A percentile compares a stretch with the other conserved stretches of the same genome.
Conservation (phyloP, 2,888 invertebrate genomes). For the Sinodicranocentrus sp. region DNA sequence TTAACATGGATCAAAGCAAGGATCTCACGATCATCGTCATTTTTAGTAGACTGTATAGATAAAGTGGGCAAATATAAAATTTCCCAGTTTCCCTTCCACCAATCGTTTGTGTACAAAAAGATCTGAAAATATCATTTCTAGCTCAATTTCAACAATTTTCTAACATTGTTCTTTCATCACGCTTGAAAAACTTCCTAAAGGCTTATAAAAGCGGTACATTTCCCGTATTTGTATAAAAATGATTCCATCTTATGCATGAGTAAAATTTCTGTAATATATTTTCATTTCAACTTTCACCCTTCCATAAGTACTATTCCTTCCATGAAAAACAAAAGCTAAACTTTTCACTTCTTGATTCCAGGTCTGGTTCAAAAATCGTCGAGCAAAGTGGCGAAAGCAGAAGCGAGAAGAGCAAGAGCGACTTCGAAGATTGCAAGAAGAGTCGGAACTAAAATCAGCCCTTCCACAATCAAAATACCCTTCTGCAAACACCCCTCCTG, state of each 20-base stretch:
- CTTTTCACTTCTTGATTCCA: conserved; percentile 79
- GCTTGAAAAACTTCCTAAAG: conserved; percentile 22
- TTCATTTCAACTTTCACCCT: too few relatives aligned
- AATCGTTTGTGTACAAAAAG: not conserved
- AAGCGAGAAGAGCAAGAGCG: conserved; percentile 85
- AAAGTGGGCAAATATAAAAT: too few relatives aligned
- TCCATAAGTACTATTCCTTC: too few relatives aligned
- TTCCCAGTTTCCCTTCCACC: too few relatives aligned
- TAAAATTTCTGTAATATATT: too few relatives aligned
- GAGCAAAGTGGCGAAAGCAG: conserved; percentile 98
- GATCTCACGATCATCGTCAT: conserved; percentile 57
- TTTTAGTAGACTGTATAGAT: not conserved
- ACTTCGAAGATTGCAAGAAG: conserved; percentile 90
- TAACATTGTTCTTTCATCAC: not conserved
- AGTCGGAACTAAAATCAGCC: conserved; percentile 78
- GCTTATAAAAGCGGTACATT: conserved; percentile 15
- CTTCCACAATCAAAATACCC: conserved; percentile 58
- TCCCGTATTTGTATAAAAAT: too few relatives aligned
- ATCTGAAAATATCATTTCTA: not conserved
- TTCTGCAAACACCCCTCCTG: conserved; percentile 55
- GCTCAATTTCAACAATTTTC: not conserved
- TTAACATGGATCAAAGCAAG: conserved; percentile 45
- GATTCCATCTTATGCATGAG: not conserved
- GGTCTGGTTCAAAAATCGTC: conserved; percentile 98
- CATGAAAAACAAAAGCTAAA: not conserved